These are phyloP conservation scores for Acinonyx jubatus DNA, from an alignment of 2,113 vertebrate genomes.

Conservation along the genomic window DNA sequence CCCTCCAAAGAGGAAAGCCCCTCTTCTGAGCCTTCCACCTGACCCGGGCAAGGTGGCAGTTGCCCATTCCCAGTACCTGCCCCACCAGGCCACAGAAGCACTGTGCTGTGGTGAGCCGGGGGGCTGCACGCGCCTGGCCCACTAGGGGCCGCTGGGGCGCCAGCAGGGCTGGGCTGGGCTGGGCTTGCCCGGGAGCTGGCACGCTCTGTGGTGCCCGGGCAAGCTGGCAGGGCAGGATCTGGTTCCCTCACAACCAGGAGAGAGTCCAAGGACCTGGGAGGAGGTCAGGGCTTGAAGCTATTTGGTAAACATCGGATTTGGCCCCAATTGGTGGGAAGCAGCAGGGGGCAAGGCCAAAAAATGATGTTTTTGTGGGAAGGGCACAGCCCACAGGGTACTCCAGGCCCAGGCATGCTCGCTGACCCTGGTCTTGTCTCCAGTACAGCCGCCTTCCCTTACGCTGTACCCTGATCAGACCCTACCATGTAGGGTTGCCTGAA, in stretches of 20 bases:
- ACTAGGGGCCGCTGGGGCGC: neutral
- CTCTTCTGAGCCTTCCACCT: neutral
- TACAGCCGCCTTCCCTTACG: neutral
- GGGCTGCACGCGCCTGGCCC: neutral
- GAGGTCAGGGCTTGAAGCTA: conserved; percentile 48
- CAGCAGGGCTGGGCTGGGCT: neutral
- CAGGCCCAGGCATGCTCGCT: neutral
- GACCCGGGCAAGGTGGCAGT: neutral
- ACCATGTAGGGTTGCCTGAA: neutral
- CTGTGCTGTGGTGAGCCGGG: neutral
- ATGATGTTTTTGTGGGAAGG: neutral
- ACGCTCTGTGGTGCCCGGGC: neutral
- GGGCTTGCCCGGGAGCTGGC: neutral
- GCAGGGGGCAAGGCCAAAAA: neutral
- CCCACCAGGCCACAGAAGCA: neutral
- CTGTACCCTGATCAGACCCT: neutral
- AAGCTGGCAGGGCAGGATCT: neutral
- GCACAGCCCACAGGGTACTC: neutral
- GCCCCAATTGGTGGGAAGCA: conserved; percentile 23
- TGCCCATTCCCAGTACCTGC: neutral
- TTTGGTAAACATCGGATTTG: conserved; percentile 54
- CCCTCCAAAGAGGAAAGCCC: neutral
- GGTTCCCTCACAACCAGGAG: conserved; percentile 39
- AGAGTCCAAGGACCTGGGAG: conserved; percentile 37
- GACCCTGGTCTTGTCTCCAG: neutral